Evolutionary conservation across 2,113 vertebrate genomes (phyloP).

Genomic region (Turdus rufiventris): DNA sequence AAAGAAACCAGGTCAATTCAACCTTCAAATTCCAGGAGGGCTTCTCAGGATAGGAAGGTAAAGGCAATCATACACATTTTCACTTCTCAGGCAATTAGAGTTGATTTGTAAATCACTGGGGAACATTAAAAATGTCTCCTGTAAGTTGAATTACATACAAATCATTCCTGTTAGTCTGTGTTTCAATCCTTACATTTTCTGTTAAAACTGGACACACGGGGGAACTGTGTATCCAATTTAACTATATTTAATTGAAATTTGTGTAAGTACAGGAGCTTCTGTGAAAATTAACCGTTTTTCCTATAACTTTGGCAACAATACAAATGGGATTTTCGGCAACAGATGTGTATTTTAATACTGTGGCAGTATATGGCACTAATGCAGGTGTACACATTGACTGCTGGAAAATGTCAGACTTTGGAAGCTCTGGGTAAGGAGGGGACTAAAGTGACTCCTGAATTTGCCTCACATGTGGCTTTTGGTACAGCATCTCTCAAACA

Average conservation of each 20-base stretch:
- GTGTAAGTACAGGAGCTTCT: neutral
- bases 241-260: neutral
- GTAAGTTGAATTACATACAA: neutral
- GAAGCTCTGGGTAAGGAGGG: neutral
- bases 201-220: neutral
- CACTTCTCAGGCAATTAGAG: constrained; percentile 1
- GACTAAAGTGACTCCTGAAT: neutral
- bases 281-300: neutral
- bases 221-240: neutral
- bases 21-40: constrained; percentile 15
- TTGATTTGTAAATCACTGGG: neutral
- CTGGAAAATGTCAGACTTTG: neutral
- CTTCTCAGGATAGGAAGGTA: neutral
- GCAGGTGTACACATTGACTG: neutral
- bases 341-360: constrained; percentile 11
- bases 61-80: constrained; percentile 8
- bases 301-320: neutral
- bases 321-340: neutral
- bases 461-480: neutral
- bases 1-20: constrained; percentile 37
- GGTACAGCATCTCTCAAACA: neutral
- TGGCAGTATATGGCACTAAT: neutral
- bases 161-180: neutral
- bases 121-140: neutral
- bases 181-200: neutral